phyloP scores from a whole-genome alignment of 2,113 vertebrate species.

The Ctenomys sociabilis region DNA sequence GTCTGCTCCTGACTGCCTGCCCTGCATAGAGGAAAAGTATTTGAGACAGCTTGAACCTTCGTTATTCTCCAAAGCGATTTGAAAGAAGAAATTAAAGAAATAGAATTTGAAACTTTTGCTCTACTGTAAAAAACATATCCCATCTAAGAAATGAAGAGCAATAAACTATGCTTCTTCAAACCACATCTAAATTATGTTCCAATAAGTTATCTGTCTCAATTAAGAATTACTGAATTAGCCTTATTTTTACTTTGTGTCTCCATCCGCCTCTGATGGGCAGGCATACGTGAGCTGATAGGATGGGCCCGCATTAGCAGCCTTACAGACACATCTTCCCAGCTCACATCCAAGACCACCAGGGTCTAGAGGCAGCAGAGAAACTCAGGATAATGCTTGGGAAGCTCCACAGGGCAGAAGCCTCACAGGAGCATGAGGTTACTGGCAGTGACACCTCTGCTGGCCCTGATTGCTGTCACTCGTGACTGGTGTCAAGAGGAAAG shows the following conservation, averaged over 20 bases:
- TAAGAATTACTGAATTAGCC: not conserved
- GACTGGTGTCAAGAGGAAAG: conserved; percentile 33
- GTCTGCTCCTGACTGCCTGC: conserved; percentile 45
- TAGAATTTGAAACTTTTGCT: conserved; percentile 12
- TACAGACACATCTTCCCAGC: not conserved
- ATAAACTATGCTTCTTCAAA: conserved; percentile 47
- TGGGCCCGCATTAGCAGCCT: conserved; percentile 42
- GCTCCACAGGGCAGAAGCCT: not conserved
- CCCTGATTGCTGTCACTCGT: not conserved
- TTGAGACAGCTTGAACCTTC: conserved; percentile 34
- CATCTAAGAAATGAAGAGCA: conserved; percentile 39
- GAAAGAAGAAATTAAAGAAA: conserved; percentile 63
- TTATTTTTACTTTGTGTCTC: conserved; percentile 58
- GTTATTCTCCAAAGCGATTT: conserved; percentile 46
- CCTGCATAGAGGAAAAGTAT: conserved; percentile 56
- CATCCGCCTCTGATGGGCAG: not conserved
- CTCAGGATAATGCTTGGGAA: not conserved
- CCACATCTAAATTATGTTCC: conserved; percentile 43
- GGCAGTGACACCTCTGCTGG: not conserved
- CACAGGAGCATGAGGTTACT: not conserved
- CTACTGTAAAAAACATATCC: conserved; percentile 35
- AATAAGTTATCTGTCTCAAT: too few relatives aligned
- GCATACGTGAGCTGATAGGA: conserved; percentile 53
- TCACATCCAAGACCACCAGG: not conserved
- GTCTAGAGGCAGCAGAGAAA: not conserved